Evolutionary conservation across 2,888 invertebrate species (phyloP).

Genomic region (Amphiduros pacificus): DNA sequence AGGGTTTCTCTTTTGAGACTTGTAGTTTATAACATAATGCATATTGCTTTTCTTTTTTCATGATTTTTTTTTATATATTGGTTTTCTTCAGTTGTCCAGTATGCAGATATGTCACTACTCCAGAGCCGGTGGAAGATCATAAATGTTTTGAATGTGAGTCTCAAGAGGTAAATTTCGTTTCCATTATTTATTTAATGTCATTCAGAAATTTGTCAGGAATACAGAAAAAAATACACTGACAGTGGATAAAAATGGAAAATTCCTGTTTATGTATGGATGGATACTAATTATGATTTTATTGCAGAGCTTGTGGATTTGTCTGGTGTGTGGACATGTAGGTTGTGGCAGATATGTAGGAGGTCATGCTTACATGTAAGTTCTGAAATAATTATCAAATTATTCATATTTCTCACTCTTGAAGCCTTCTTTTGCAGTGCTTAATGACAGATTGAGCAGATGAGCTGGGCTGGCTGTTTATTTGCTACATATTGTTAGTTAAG

Average conservation of each 20-base stretch:
- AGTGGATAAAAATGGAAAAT: not conserved
- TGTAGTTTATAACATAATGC: too few species aligned
- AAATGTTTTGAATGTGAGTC: slow-evolving; percentile 72
- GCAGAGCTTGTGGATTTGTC: slow-evolving; percentile 90
- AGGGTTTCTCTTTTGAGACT: too few species aligned
- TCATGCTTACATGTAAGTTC: slow-evolving; percentile 77
- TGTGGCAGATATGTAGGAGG: slow-evolving; percentile 90
- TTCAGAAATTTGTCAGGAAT: not conserved
- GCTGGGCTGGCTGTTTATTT: too few species aligned
- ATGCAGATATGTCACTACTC: slow-evolving; percentile 87
- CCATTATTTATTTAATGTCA: not conserved
- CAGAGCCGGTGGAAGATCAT: slow-evolving; percentile 74
- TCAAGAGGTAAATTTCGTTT: slow-evolving; percentile 48
- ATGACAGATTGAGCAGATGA: too few species aligned
- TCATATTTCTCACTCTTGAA: too few species aligned
- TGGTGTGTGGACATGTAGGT: slow-evolving; percentile 97
- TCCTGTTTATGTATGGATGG: not conserved
- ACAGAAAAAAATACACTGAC: not conserved
- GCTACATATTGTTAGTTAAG: too few species aligned
- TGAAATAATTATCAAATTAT: not conserved
- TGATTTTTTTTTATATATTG: not conserved
- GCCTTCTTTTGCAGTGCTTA: too few species aligned
- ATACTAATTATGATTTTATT: slow-evolving; percentile 20
- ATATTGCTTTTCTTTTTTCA: not conserved
- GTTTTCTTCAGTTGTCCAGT: slow-evolving; percentile 81